Evolutionary conservation across 1,140 invertebrate species (phyloP), one percentile per base, ranked within the genome.

Genomic region (Plodia interpunctella): DNA sequence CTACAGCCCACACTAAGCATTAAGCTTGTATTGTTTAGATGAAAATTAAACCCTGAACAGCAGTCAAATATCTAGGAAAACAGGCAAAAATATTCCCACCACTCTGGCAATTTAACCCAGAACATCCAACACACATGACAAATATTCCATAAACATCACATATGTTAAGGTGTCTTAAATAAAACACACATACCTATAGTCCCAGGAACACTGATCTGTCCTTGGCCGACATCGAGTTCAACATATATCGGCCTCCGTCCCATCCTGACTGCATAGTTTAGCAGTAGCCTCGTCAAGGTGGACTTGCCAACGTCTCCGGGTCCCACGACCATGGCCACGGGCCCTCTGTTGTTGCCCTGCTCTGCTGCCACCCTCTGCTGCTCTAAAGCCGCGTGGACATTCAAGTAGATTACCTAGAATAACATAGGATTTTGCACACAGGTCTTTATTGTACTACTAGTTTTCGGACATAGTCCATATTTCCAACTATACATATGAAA

Each of bases 221-320:
- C 98, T 90, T 99, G 98, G 9, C 97, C 98, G 9, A 99, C 96
- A 92, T 99, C 98, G 13, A 99, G 89, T 85, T 99, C 98, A 2
- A 99, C 97, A 88, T 94, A 98, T 61, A 99, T 95, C 0, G 98
- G 96, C 49, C 95, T 90, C 56, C 94, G 91, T 0, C 95, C 96
- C 90, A 97, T 93, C 56, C 98, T 89, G 0, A 98, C 97, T 2
- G 96, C 97, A 90, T 98, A 98, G 90, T 99, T 99, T 0, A 99
- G 87, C 1, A 99, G 88, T 65, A 99, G 94, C 55, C 95, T 92
- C 70, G 95, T 96, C 0, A 99, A 77, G 0, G 97, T 98, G 38
- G 96, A 97, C 90, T 99, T 99, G 5, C 99, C 98, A 6, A 99
- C 98, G 91, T 99, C 98, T 21, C 92, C 93, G 0, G 98, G 98